Evolutionary conservation across 2,888 invertebrate genomes (phyloP), one percentile per base, ranked within the genome.

Genomic region (Nephrotoma appendiculata): DNA sequence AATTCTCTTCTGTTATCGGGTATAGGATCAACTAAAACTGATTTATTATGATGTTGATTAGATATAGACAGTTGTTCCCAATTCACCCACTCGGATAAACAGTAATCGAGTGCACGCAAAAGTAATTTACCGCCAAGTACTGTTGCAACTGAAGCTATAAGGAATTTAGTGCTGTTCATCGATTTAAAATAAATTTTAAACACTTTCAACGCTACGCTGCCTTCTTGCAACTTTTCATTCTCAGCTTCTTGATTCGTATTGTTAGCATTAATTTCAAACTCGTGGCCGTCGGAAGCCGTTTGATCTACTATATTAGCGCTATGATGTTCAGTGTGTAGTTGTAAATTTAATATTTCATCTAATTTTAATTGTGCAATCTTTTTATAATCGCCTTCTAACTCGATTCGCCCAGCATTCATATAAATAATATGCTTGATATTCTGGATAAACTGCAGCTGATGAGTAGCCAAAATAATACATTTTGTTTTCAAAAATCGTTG

Each of bases 401-500:
- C 88, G 86, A 92, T 89, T 45, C 89, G 88, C 0, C 92, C 92
- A 88, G 92, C 90, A 89, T 93, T 93, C 90, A 94, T 91, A 87
- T 94, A 92, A 43, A 95, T 90, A 87, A 93, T 92, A 86, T 91
- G 91, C 88, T 93, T 92, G 2, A 93, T 92, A 87, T 93, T 92
- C 88, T 93, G 94, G 86, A 95, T 91, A 88, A 94, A 94, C 88
- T 95, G 95, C 86, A 94, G 89, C 89, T 95, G 95, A 91, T 95
- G 95, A 0, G 96, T 96, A 11, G 96, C 94, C 85, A 96, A 91
- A 87, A 96, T 93, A 19, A 94, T 93, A 3, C 95, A 94, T 90
- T 95, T 95, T 12, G 93, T 92, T 83, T 91, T 91, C 41, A 95
- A 90, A 88, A 93, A 92, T 44, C 93, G 93, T 0, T 92, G 92